phyloP scores from a whole-genome alignment of 2,888 invertebrate genomes.

The Aromia moschata region DNA sequence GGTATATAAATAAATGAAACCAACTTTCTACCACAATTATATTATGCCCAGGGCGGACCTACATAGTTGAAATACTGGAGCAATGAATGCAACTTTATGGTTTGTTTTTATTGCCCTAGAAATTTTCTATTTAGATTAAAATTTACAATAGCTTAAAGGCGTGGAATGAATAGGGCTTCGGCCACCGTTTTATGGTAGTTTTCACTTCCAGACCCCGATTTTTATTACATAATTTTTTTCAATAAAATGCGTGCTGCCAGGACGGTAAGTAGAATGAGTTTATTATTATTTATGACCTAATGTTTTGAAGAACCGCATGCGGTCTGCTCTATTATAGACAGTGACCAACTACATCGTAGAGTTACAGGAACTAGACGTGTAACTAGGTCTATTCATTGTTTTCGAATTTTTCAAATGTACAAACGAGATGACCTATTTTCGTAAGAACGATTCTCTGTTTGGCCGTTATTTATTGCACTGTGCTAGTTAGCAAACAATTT shows the following conservation, averaged over 20 bases:
- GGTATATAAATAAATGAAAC: slow-evolving; percentile 23
- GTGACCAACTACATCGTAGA: slow-evolving; percentile 31
- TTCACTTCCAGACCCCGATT: slow-evolving; percentile 38
- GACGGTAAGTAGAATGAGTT: slow-evolving; percentile 38
- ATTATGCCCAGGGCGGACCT: slow-evolving; percentile 4
- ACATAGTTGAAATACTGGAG: slow-evolving; percentile 27
- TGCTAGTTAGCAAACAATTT: neutral
- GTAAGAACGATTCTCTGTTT: neutral
- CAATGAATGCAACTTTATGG: slow-evolving; percentile 47
- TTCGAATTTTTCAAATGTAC: neutral
- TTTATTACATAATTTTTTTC: slow-evolving; percentile 32
- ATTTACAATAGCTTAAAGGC: slow-evolving; percentile 27
- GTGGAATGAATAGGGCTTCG: slow-evolving; percentile 35
- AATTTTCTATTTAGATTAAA: slow-evolving; percentile 35
- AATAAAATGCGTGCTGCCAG: slow-evolving; percentile 43
- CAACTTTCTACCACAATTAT: slow-evolving; percentile 39
- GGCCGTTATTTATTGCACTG: neutral
- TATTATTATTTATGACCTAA: slow-evolving; percentile 50
- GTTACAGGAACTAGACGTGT: slow-evolving; percentile 33
- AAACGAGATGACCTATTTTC: slow-evolving; percentile 40
- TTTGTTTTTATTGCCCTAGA: slow-evolving; percentile 50
- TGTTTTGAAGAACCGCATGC: slow-evolving; percentile 46
- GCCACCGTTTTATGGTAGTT: slow-evolving; percentile 49
- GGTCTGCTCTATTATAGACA: slow-evolving; percentile 42
- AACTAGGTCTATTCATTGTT: slow-evolving; percentile 28